Evolutionary conservation across 2,888 invertebrate genomes (phyloP).

Genomic region (Tiphia femorata): DNA sequence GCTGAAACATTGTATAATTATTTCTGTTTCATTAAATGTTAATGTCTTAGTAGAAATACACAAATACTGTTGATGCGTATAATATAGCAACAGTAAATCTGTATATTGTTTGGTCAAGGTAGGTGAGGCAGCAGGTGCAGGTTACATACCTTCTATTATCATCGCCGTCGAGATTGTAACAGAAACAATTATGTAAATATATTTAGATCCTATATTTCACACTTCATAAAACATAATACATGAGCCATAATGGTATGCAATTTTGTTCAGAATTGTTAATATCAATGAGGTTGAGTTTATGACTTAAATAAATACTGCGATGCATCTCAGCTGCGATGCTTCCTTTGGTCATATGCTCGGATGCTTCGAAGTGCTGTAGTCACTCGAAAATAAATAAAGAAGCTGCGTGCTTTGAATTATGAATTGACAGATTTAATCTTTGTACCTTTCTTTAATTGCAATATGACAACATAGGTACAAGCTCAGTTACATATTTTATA

Average conservation of each 20-base stretch:
- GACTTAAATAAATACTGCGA: conserved; percentile 16
- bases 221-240: conserved; percentile 37
- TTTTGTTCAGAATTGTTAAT: conserved; percentile 40
- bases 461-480: too few species aligned
- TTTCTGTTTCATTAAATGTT: conserved; percentile 40
- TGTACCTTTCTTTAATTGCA: too few species aligned
- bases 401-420: too few species aligned
- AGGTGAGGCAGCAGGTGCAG: conserved; percentile 17
- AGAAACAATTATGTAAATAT: conserved; percentile 39
- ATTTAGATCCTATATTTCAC: conserved; percentile 45
- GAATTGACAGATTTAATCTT: too few species aligned
- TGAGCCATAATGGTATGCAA: conserved; percentile 29
- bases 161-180: conserved; percentile 28
- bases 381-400: too few species aligned
- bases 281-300: conserved; percentile 36
- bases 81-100: conserved; percentile 12
- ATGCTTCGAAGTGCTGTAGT: too few species aligned
- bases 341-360: too few species aligned
- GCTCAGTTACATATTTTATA: too few species aligned
- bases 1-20: conserved; percentile 49
- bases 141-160: conserved; percentile 26
- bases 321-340: too few species aligned
- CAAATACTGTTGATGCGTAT: conserved; percentile 14
- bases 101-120: conserved; percentile 21
- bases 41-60: conserved; percentile 24